These are phyloP conservation scores for Cerastis rubricosa DNA, from an alignment of 2,888 invertebrate species.

Conservation along the genomic window DNA sequence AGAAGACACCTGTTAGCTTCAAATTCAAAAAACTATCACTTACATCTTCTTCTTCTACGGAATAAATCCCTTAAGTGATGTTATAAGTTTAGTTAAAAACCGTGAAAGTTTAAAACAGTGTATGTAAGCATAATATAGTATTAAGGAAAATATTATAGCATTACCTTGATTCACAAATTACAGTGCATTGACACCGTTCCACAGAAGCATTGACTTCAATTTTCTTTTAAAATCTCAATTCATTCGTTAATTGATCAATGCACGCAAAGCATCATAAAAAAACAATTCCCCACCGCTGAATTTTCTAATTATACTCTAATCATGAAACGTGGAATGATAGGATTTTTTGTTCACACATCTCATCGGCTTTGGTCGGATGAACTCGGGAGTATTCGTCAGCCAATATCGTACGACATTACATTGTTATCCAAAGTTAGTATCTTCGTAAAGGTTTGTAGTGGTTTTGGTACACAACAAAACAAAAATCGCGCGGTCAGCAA, in stretches of 20 bases:
- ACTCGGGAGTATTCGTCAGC: conserved; percentile 7
- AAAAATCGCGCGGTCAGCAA: no score
- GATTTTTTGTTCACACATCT: conserved; percentile 36
- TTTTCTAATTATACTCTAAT: conserved; percentile 53
- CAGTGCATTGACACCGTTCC: conserved; percentile 29
- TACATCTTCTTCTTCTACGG: no score
- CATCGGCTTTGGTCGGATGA: conserved; percentile 39
- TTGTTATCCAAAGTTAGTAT: background rate
- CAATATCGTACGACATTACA: conserved; percentile 10
- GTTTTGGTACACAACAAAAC: no score
- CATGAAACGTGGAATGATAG: conserved; percentile 17
- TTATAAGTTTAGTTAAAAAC: no score
- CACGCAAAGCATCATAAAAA: conserved; percentile 40
- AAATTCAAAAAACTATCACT: no score
- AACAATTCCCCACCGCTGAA: conserved; percentile 10
- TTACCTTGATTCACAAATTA: background rate
- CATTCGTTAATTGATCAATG: conserved; percentile 30
- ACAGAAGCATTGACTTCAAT: conserved; percentile 37
- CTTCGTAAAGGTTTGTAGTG: background rate
- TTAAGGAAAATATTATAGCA: background rate
- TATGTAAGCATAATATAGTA: no score
- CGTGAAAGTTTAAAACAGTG: no score
- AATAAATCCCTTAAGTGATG: no score
- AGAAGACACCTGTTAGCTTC: no score
- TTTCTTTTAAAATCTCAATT: conserved; percentile 46